Base-by-base conservation (phyloP, 2,797 vertebrate species). In the Hemibagrus guttatus region DNA sequence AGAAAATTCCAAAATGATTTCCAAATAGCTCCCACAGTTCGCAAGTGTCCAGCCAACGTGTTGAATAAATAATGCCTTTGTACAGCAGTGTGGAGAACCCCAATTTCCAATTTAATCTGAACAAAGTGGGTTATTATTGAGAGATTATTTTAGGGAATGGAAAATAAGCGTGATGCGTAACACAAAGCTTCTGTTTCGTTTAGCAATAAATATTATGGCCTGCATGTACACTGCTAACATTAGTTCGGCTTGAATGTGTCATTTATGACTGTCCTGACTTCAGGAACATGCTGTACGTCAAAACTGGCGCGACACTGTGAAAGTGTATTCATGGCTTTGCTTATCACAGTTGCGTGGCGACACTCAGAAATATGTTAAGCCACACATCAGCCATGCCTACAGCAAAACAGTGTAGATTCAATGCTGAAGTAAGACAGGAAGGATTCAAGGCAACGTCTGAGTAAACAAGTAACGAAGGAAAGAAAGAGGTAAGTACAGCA, bases 321-420 rank as follows among this genome's bases (percentile, higher is more conserved):
- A 72, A 56, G 71, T 35, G 49, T 71, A 88, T 82, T 85, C 69
- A 86, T 78, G 76, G 42, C 39, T 58, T 84, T 39, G 58, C 66
- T 64, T 5, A 61, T 80, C 74, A 61, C 23, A 63, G 66, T 26
- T 54, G 42, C 12, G 26, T 76, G 49, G 35, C 54, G 19, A 64
- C 46, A 49, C 26, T 26, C 46, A n/a, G 14, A 56, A 63, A 76
- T 61, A 23, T 4, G 6, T n/a, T 8, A 12, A 64, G 63, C 14
- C 66, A 17, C 56, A 58, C 35, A 64, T 64, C 28, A 75, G 31
- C 58, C 59, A 46, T 81, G 59, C 16, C 59, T 81, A 64, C 59
- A 28, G 23, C 46, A 64, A 56, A 14, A 16, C 49, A 39, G 3
- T 23, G 17, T 8, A 61, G 56, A 46, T 9, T 58, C 12, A 63